Evolutionary conservation across 2,797 vertebrate species (phyloP).

Genomic region (Fundulus diaphanus): DNA sequence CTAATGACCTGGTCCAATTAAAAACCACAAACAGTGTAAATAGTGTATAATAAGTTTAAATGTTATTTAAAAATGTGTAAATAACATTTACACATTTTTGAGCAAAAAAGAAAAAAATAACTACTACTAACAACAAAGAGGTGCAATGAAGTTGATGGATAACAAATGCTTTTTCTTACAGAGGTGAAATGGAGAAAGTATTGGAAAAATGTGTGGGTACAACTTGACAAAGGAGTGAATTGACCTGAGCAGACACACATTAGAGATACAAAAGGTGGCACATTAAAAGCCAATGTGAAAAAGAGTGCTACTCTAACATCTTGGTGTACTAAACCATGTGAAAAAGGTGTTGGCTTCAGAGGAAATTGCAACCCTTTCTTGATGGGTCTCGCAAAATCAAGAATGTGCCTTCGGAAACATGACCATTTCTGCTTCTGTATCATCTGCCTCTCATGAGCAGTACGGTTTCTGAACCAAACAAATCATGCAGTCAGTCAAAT

Average conservation of each 20-base stretch:
- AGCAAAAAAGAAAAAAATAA: not conserved
- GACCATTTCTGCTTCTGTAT: not conserved
- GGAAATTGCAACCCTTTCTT: not conserved
- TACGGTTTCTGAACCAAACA: conserved; percentile 8
- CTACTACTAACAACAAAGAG: not conserved
- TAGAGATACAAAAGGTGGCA: not conserved
- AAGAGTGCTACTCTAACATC: not conserved
- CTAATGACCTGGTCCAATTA: too few species aligned
- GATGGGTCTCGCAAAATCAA: not conserved
- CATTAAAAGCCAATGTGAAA: not conserved
- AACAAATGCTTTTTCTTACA: not conserved
- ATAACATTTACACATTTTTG: not conserved
- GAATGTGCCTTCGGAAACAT: not conserved
- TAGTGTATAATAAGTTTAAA: too few species aligned
- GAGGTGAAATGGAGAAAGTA: not conserved
- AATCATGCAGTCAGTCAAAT: conserved; percentile 6
- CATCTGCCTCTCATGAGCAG: not conserved
- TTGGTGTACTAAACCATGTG: not conserved
- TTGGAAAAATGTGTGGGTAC: not conserved
- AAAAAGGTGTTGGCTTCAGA: not conserved
- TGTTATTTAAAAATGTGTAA: too few species aligned
- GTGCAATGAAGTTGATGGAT: not conserved
- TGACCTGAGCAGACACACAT: not conserved
- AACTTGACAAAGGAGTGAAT: not conserved
- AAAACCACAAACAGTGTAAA: too few species aligned